phyloP scores from a whole-genome alignment of 1,140 invertebrate genomes.

The Stegodyphus mimosarum region DNA sequence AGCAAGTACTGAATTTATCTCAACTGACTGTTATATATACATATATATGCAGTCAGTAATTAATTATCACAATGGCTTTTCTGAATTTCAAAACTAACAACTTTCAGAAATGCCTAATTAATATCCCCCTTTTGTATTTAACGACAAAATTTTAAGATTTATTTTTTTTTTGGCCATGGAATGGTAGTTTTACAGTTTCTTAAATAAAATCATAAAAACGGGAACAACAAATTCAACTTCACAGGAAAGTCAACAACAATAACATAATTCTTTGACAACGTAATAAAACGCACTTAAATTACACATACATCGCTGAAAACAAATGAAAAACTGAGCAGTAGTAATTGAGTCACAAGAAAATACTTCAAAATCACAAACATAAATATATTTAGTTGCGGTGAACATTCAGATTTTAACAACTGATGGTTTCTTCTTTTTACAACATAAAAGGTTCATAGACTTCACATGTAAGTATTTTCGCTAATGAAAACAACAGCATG shows the following conservation, averaged over 20 bases:
- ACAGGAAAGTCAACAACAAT: conserved; percentile 55
- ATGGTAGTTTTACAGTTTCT: conserved; percentile 28
- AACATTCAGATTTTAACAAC: conserved; percentile 30
- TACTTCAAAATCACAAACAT: conserved; percentile 30
- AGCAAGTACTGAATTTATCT: no score
- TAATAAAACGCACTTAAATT: conserved; percentile 59
- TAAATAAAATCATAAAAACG: conserved; percentile 59
- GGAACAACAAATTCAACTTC: conserved; percentile 57
- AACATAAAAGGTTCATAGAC: conserved; percentile 16
- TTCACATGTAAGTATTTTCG: conserved; percentile 23
- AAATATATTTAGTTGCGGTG: conserved; percentile 1
- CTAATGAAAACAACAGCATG: conserved; percentile 46
- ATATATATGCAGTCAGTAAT: neutral
- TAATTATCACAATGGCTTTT: conserved; percentile 3
- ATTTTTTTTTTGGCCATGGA: conserved; percentile 18
- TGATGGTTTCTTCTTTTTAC: neutral
- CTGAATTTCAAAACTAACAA: neutral
- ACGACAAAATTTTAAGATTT: neutral
- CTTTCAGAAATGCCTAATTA: conserved; percentile 9
- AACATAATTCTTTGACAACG: conserved; percentile 60
- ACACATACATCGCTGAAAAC: conserved; percentile 44
- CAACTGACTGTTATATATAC: no score
- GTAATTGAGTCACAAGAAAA: conserved; percentile 45
- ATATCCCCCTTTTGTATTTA: neutral
- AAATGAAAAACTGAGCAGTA: conserved; percentile 57